Conservation (phyloP, 2,888 invertebrate genomes). For the Aporophyla nigra region DNA sequence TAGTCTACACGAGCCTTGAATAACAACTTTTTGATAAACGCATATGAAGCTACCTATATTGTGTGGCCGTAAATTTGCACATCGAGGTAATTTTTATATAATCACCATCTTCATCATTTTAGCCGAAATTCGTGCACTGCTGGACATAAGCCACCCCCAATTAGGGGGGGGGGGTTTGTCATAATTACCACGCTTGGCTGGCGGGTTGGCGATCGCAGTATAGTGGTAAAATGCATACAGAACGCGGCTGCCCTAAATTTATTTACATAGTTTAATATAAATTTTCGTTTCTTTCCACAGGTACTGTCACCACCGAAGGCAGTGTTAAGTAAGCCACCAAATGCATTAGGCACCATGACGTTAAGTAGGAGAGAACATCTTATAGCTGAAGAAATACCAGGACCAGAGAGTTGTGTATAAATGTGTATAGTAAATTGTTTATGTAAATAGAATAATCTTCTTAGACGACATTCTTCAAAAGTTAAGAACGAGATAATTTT, state of each 20-base stretch:
- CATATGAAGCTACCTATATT: not conserved
- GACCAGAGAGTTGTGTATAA: conserved; percentile 90
- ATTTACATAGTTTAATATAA: too few species aligned
- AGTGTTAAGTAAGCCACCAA: conserved; percentile 76
- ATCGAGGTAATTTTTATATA: not conserved
- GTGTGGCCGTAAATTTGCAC: not conserved
- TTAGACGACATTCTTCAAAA: conserved; percentile 31
- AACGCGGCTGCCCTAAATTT: too few species aligned
- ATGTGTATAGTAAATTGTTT: conserved; percentile 42
- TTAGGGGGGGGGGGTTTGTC: too few species aligned
- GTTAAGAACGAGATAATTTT: not conserved
- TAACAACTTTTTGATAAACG: too few species aligned
- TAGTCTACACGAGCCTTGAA: too few species aligned
- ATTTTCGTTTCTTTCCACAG: conserved; percentile 67
- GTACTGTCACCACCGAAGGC: conserved; percentile 79
- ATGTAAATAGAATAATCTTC: conserved; percentile 47
- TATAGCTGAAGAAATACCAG: conserved; percentile 89
- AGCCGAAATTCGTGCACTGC: too few species aligned
- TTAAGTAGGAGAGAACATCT: conserved; percentile 87
- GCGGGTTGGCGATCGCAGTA: too few species aligned
- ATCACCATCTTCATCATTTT: too few species aligned
- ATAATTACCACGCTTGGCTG: too few species aligned
- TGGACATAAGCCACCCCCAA: too few species aligned
- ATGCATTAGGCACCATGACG: conserved; percentile 78
- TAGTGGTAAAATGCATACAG: too few species aligned